Evolutionary conservation across 2,113 vertebrate genomes (phyloP).

Genomic region (Cyrtonyx montezumae): DNA sequence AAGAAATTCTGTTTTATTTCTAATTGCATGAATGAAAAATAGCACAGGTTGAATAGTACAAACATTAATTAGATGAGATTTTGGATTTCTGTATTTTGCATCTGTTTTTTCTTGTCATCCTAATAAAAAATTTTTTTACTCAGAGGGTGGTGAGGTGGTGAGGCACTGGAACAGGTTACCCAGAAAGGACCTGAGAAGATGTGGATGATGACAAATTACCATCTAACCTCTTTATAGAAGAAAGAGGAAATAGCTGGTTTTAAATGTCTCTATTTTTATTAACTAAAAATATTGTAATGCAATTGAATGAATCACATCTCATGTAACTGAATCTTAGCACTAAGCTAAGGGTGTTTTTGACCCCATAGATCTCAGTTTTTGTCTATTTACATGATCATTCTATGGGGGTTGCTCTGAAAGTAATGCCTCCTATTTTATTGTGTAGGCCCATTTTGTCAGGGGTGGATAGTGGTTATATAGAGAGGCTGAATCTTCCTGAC

Average conservation of each 20-base stretch:
- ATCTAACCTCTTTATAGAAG: background rate
- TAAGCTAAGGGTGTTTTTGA: background rate
- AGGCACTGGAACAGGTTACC: too few species aligned
- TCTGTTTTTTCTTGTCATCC: background rate
- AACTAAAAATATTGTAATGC: background rate
- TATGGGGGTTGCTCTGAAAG: background rate
- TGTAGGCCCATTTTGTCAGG: too few species aligned
- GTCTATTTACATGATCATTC: background rate
- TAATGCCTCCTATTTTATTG: too few species aligned
- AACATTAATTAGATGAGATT: background rate
- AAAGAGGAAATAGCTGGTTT: background rate
- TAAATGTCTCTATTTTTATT: background rate
- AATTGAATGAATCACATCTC: background rate
- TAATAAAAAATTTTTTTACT: background rate
- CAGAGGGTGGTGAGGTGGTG: too few species aligned
- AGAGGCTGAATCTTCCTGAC: too few species aligned
- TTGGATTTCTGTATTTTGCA: background rate
- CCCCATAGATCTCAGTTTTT: background rate
- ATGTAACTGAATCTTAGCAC: background rate
- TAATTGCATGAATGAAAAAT: background rate
- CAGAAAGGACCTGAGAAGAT: too few species aligned
- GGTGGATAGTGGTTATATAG: too few species aligned
- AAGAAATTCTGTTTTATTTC: background rate
- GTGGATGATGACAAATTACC: background rate
- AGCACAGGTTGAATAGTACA: background rate